Evolutionary conservation across 2,797 vertebrate genomes (phyloP).

Genomic region (Hippocampus kuda): DNA sequence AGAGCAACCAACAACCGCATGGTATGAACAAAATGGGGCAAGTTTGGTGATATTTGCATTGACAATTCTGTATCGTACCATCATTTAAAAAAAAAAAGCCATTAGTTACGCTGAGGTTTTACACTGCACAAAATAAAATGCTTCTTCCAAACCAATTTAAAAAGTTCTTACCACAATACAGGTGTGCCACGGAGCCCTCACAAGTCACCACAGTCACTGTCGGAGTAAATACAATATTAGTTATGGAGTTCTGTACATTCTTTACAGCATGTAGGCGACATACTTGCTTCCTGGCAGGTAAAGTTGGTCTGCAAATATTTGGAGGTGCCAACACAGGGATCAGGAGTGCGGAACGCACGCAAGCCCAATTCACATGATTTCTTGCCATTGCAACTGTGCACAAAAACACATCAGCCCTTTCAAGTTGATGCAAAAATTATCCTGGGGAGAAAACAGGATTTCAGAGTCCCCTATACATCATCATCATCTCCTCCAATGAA

Average conservation of each 20-base stretch:
- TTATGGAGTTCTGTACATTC: not conserved
- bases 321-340: not conserved
- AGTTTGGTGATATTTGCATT: no score
- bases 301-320: not conserved
- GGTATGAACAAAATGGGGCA: no score
- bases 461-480: no score
- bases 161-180: conserved; percentile 1
- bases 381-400: not conserved
- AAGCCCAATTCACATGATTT: not conserved
- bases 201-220: not conserved
- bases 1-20: no score
- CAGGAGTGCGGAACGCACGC: not conserved
- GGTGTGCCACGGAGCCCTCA: not conserved
- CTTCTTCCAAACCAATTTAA: no score
- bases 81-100: no score
- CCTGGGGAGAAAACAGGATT: no score
- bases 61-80: no score
- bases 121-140: no score
- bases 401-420: not conserved
- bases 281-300: not conserved
- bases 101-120: no score
- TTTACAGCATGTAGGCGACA: not conserved
- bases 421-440: no score
- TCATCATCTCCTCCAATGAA: no score
- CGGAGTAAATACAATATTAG: conserved; percentile 2